Conservation (phyloP, 2,113 vertebrate genomes). For the Triplophysa rosa region DNA sequence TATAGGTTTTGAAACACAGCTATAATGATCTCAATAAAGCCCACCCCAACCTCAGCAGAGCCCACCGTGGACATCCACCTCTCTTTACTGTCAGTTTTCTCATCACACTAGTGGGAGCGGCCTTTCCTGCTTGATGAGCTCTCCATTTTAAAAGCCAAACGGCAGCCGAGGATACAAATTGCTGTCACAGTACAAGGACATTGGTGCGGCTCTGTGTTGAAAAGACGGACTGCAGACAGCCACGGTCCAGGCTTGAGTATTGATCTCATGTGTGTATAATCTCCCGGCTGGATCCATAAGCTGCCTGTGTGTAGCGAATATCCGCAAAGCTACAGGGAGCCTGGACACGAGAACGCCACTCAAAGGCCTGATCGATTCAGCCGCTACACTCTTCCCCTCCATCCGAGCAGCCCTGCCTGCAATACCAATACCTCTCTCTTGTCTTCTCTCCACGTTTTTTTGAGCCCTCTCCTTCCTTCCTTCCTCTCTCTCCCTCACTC, state of each 20-base stretch:
- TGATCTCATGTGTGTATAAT: constrained; percentile 71
- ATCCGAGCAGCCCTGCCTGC: constrained; percentile 43
- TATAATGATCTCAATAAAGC: constrained; percentile 16
- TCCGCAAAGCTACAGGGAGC: constrained; percentile 53
- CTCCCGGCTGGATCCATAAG: constrained; percentile 67
- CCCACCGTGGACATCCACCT: constrained; percentile 15
- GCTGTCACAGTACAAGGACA: constrained; percentile 44
- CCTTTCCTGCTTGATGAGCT: constrained; percentile 43
- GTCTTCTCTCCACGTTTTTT: constrained; percentile 6
- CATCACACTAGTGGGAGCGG: constrained; percentile 34
- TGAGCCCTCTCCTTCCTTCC: neutral
- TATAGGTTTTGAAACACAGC: neutral
- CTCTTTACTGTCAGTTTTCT: constrained; percentile 33
- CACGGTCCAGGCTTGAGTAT: constrained; percentile 59
- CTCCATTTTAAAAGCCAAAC: constrained; percentile 62
- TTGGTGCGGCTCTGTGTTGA: constrained; percentile 23
- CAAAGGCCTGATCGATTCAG: constrained; percentile 66
- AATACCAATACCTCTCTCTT: constrained; percentile 59
- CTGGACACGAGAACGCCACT: constrained; percentile 59
- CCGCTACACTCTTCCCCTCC: constrained; percentile 54
- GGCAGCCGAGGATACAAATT: constrained; percentile 43
- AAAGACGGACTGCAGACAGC: constrained; percentile 45
- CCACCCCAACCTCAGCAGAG: constrained; percentile 27
- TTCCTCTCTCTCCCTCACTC: constrained; percentile 32
- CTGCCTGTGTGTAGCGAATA: constrained; percentile 56